These are phyloP conservation scores for Triplophysa bombifrons DNA, from an alignment of 2,797 vertebrate genomes.

Conservation along the genomic window DNA sequence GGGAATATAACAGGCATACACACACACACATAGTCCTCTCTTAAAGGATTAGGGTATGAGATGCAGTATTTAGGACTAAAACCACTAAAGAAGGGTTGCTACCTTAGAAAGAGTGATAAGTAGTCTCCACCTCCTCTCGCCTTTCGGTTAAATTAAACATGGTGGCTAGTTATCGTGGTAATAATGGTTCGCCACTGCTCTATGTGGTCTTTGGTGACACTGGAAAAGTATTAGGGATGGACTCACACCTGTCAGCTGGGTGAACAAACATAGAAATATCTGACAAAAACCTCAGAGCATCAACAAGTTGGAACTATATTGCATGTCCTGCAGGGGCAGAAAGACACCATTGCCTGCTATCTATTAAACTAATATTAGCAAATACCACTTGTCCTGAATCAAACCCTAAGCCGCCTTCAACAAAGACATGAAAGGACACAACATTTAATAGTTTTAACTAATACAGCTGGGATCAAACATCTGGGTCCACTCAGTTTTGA, in stretches of 20 bases:
- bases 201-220: constrained; percentile 16
- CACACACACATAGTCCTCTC: constrained; percentile 34
- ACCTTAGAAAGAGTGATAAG: constrained; percentile 54
- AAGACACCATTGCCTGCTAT: background rate
- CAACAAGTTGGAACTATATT: background rate
- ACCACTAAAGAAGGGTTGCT: constrained; percentile 56
- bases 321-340: background rate
- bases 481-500: background rate
- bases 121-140: constrained; percentile 48
- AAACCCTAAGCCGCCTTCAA: background rate
- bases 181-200: constrained; percentile 2
- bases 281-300: background rate
- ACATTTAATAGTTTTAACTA: background rate
- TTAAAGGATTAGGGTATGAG: constrained; percentile 54
- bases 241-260: constrained; percentile 25
- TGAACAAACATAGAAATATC: constrained; percentile 36
- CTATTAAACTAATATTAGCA: background rate
- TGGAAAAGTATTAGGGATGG: constrained; percentile 17
- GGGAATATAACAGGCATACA: constrained; percentile 21
- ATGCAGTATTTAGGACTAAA: constrained; percentile 51
- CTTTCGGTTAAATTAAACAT: constrained; percentile 30
- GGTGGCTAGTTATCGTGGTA: constrained; percentile 12
- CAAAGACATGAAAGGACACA: background rate
- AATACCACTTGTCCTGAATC: background rate
- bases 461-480: no score